Percentiles rank a stretch among this genome's conserved stretches.
phyloP scores from a whole-genome alignment of 2,113 vertebrate species.

The Oncorhynchus nerka region DNA sequence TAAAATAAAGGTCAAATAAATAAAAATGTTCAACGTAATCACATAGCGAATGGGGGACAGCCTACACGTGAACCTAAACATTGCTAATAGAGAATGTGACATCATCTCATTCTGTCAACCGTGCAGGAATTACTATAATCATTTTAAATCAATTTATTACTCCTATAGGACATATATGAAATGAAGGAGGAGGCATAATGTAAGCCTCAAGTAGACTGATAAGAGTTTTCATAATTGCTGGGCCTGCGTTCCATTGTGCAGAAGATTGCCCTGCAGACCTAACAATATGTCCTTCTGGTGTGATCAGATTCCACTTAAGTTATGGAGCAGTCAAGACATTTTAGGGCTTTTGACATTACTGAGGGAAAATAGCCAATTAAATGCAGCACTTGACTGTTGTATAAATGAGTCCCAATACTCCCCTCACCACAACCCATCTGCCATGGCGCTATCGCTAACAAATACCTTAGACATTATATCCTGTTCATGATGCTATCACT shows the following conservation, averaged over 20 bases:
- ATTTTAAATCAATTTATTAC: background rate
- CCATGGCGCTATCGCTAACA: background rate
- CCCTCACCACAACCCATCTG: background rate
- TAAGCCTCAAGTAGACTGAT: background rate
- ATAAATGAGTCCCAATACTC: constrained; percentile 23
- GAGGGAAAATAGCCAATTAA: constrained; percentile 45
- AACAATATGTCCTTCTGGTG: constrained; percentile 32
- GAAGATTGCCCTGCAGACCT: constrained; percentile 35
- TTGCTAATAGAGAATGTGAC: too few species aligned
- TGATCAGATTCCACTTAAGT: constrained; percentile 40
- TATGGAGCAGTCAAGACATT: constrained; percentile 36
- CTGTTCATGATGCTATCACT: background rate
- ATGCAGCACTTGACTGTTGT: constrained; percentile 38
- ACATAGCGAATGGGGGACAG: too few species aligned
- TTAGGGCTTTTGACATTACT: constrained; percentile 33
- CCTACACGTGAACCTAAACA: too few species aligned
- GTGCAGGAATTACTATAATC: background rate
- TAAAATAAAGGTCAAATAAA: too few species aligned
- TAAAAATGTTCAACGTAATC: too few species aligned
- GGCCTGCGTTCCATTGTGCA: constrained; percentile 20
- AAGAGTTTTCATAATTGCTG: background rate
- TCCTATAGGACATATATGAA: background rate
- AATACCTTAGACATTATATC: background rate
- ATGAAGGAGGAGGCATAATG: background rate
- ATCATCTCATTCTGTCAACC: too few species aligned